Evolutionary conservation across 2,113 vertebrate species (phyloP), one percentile per base, ranked within the genome.

Genomic region (Sisor rabdophorus): DNA sequence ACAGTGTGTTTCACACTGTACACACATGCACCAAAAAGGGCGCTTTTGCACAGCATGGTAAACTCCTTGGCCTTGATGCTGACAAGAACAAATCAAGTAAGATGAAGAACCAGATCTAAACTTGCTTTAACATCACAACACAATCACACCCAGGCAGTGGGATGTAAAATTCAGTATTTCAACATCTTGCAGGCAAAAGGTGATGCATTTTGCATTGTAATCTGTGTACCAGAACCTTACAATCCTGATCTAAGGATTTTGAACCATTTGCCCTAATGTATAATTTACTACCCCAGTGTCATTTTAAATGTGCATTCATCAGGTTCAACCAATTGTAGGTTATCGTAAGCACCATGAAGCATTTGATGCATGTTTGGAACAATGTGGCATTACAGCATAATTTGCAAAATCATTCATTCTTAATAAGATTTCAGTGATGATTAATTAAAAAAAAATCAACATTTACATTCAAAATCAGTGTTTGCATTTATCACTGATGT

Each of bases 1-100:
- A 26, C 65, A 75, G 36, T 50, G 5, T 15, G 17, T 52, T 24
- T 77, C 8, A 36, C 19, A 47, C 85, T 82, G 73, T 78, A 71
- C 22, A 81, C 61, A 79, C 69, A 77, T 77, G 71, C 77, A 84
- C 81, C 73, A 28, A 81, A 40, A 76, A 71, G 77, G 77, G 65
- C 63, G 44, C 24, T 60, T 76, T 61, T 56, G 52, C 32, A 78
- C 16, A 28, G 24, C 47, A 12, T 58, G 74, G 58, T 53, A 22
- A 58, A 30, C 63, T 12, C 6, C 47, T 71, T 71, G 50, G 44
- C 47, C 47, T 71, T 61, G 13, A 77, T 61, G 67, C 56, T 77
- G 58, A 53, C 76, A 53, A 76, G 50, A 36, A 44, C 63, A 58
- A 11, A 28, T 28, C 53, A 48, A 68, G 12, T 47, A 20, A 26